phyloP scores from a whole-genome alignment of 2,113 vertebrate species.

The Ctenomys sociabilis region DNA sequence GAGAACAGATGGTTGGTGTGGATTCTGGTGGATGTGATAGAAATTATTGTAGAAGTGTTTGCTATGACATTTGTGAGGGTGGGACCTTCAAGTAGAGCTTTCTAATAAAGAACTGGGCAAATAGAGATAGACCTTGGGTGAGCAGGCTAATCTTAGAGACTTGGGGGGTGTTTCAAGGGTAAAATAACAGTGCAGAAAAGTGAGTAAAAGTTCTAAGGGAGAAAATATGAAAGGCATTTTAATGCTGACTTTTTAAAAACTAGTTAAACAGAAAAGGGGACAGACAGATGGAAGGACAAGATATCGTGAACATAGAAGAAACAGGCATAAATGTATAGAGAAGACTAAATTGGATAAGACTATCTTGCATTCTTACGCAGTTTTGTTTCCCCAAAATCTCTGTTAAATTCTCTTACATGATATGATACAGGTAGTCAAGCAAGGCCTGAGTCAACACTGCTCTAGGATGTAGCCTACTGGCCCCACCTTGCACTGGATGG shows the following conservation, averaged over 20 bases:
- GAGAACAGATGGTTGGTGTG: not conserved
- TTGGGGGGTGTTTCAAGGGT: not conserved
- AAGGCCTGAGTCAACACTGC: not conserved
- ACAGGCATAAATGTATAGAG: not conserved
- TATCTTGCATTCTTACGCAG: not conserved
- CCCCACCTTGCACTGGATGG: not conserved
- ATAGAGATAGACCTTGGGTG: not conserved
- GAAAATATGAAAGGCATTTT: not conserved
- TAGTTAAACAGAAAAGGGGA: not conserved
- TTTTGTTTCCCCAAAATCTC: not conserved
- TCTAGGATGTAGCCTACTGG: not conserved
- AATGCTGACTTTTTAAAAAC: not conserved
- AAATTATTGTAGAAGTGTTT: not conserved
- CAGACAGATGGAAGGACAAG: not conserved
- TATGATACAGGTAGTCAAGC: not conserved
- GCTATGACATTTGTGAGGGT: not conserved
- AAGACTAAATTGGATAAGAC: not conserved
- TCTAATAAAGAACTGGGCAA: not conserved
- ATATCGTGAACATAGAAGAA: not conserved
- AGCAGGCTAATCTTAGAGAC: not conserved
- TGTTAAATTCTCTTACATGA: not conserved
- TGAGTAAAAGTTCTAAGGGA: constrained; percentile 20
- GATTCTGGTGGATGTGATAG: not conserved
- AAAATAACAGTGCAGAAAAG: not conserved
- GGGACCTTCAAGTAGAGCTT: not conserved